These are phyloP conservation scores for Galbula dea DNA, from an alignment of 2,113 vertebrate genomes.

Conservation along the genomic window DNA sequence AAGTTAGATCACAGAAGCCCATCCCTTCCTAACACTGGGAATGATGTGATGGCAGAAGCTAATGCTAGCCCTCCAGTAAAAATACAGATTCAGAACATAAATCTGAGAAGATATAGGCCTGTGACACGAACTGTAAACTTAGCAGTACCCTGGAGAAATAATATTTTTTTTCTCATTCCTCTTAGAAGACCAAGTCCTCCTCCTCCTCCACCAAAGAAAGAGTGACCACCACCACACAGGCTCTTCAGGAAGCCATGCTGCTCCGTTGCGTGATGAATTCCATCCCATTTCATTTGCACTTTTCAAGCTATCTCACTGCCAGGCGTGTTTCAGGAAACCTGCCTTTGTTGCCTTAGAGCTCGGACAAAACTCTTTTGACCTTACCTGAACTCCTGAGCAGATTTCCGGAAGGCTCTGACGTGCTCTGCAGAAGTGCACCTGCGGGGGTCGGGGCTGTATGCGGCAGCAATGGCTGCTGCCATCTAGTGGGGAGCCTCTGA, in stretches of 20 bases:
- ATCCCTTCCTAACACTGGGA: background rate
- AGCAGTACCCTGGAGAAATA: background rate
- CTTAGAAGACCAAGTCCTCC: background rate
- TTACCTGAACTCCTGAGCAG: background rate
- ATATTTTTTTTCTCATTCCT: background rate
- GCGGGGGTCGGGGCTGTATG: fast-evolving
- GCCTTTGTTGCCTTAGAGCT: background rate
- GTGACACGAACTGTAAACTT: background rate
- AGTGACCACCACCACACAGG: background rate
- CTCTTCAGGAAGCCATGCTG: background rate
- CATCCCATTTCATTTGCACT: background rate
- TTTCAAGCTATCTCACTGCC: background rate
- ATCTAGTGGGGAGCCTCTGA: conserved; percentile 45
- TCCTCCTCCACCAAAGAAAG: background rate
- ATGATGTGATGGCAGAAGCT: background rate
- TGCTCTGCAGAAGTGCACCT: background rate
- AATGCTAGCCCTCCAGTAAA: background rate
- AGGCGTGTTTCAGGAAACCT: background rate
- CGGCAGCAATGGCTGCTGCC: conserved; percentile 25
- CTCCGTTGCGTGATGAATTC: background rate
- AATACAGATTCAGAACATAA: background rate
- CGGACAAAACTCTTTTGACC: background rate
- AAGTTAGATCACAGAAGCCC: background rate
- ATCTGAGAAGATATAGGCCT: background rate
- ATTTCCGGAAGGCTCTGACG: background rate